Base-by-base conservation (phyloP, 2,113 vertebrate species). In the Mastomys coucha region DNA sequence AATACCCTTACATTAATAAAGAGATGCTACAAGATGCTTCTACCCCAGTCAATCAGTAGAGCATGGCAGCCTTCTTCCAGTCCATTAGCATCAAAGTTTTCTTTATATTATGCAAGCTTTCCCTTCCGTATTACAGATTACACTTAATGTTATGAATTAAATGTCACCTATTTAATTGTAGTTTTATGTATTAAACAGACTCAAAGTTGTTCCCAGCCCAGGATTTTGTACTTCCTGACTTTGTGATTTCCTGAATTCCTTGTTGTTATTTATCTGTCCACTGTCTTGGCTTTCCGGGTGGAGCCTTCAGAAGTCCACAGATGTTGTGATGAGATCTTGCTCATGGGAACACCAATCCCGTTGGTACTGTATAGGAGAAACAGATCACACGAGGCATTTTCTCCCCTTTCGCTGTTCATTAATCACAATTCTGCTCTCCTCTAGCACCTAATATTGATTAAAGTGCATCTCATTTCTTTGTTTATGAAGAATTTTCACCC, bases 1-100 rank as follows among this genome's bases (percentile, higher is more conserved):
- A 65, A 53, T n/a, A 87, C 76, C 31, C 63, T 94, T 93, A 67
- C 10, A 73, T 92, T 95, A 80, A 51, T 89, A 19, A 92, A 94
- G 80, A 20, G 69, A 45, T 89, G 75, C 31, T 84, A 17, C 81
- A 82, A 93, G 72, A 75, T 19, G 51, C 87, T 16, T 8, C 5
- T 2, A 7, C 63, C 67, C 78, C n/a, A 70, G 75, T 91, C 69
- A 81, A 19, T 93, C 70, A 69, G 22, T 65, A 92, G 33, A 78
- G 8, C 13, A 85, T 69, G 33, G 24, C 4, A 85, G 31, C 92
- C 49, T 65, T 65, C 17, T 89, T 87, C 63, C 6, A 86, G n/a
- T 65, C 7, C 19, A 17, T 39, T 70, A 56, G 67, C 26, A 86
- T 56, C 14, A 96, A 90, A 92, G 73, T 53, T 75, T 95, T 87